These are phyloP conservation scores for Prionailurus bengalensis DNA, from an alignment of 2,113 vertebrate species.

Conservation along the genomic window DNA sequence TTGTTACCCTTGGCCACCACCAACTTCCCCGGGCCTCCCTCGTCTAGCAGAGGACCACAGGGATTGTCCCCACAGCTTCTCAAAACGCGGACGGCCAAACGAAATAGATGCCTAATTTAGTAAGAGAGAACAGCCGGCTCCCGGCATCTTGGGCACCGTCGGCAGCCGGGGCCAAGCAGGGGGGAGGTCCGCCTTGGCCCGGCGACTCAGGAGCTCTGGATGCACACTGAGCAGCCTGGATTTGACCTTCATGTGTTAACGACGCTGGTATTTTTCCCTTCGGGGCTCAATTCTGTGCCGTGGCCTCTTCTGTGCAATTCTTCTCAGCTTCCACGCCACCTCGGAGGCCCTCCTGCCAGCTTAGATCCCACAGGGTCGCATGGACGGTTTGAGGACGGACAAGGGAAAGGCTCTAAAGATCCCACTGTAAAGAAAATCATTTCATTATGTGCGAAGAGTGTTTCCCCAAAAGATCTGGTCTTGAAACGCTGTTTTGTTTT, in stretches of 20 bases:
- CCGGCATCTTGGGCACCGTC: not conserved
- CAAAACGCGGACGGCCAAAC: not conserved
- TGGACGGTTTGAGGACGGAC: not conserved
- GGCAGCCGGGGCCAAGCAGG: not conserved
- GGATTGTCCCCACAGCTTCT: not conserved
- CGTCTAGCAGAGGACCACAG: not conserved
- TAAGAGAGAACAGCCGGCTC: not conserved
- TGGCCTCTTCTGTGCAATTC: not conserved
- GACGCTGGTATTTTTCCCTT: not conserved
- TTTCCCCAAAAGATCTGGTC: not conserved
- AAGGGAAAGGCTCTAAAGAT: not conserved
- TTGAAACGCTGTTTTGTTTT: not conserved
- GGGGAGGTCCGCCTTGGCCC: fast-evolving
- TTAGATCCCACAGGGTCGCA: not conserved
- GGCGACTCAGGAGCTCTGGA: not conserved
- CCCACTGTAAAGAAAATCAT: not conserved
- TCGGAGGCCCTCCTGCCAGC: not conserved
- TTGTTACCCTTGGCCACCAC: not conserved
- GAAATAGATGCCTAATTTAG: not conserved
- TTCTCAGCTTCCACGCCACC: not conserved
- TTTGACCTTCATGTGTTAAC: not conserved
- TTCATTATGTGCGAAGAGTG: not conserved
- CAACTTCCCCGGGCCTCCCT: not conserved
- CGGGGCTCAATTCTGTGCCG: not conserved
- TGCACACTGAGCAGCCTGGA: not conserved